A percentile compares a stretch with the other conserved stretches of the same genome.
Evolutionary conservation across 92 coral and sea anemone genomes (phyloP).

Genomic region (Zoanthus gigantus): DNA sequence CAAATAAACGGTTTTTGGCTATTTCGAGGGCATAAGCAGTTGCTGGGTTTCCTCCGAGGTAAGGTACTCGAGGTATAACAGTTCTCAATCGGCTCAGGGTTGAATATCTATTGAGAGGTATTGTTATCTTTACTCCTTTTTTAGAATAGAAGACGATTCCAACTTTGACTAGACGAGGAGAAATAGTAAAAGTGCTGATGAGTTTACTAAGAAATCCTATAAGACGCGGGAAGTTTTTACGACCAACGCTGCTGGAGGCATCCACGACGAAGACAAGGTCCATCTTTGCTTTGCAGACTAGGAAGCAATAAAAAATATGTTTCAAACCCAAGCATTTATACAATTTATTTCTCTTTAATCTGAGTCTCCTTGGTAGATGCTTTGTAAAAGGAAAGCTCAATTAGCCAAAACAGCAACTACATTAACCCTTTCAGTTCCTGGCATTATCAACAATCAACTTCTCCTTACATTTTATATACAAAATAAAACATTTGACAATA

Average conservation of each 20-base stretch:
- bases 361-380: too few species aligned
- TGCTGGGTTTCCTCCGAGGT: slow-evolving; percentile 62
- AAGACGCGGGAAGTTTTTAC: slow-evolving; percentile 53
- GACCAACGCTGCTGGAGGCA: slow-evolving; percentile 66
- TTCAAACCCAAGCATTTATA: not conserved
- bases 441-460: too few species aligned
- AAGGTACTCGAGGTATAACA: slow-evolving; percentile 57
- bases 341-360: too few species aligned
- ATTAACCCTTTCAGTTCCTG: too few species aligned
- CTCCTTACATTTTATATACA: too few species aligned
- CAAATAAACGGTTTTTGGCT: slow-evolving; percentile 58
- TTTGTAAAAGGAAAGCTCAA: too few species aligned
- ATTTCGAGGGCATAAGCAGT: slow-evolving; percentile 69
- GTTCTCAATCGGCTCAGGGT: slow-evolving; percentile 53
- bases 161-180: slow-evolving; percentile 60
- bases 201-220: slow-evolving; percentile 65
- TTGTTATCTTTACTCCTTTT: slow-evolving; percentile 40
- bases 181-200: slow-evolving; percentile 65
- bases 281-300: slow-evolving; percentile 77
- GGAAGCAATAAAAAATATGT: not conserved
- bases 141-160: slow-evolving; percentile 70
- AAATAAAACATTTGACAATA: too few species aligned
- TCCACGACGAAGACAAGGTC: slow-evolving; percentile 86
- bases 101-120: slow-evolving; percentile 66
- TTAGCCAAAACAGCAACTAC: too few species aligned